Base-by-base conservation (phyloP, 2,888 invertebrate genomes). In the Phyllotreta striolata region DNA sequence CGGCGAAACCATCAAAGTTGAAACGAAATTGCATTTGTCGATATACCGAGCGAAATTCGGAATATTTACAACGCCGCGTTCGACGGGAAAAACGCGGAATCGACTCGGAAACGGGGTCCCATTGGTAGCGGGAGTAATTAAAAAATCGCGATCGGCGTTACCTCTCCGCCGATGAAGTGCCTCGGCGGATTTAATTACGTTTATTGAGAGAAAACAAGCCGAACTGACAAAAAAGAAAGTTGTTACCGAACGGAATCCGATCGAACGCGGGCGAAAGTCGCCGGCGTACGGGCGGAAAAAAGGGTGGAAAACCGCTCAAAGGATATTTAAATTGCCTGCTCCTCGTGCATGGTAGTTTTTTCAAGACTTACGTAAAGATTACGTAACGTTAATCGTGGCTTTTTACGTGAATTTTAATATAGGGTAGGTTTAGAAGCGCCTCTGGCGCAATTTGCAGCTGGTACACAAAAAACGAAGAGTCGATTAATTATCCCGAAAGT, bases 401-500 rank as follows among this genome's bases (percentile, higher is more conserved):
- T 24, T 24, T 24, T 24, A 24, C 24, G 24, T 24, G 24, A 24
- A 24, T 24, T 24, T 24, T 24, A 24, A 24, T 4, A 3, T 24
- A 24, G 24, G 24, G 24, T 24, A 24, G 24, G 24, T 24, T 24
- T 24, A 1, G 24, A 24, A 24, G 4, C 24, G 24, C 24, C 24
- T 3, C 24, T 24, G 24, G 24, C 24, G 24, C 24, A 24, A 24
- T 24, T 24, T 24, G 4, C 2, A 4, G 24, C 24, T 24, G 24
- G 4, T 24, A 24, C 24, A 24, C 1, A 24, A 59, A 59, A 35
- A 2, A 24, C 5, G 37, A 13, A 51, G 44, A 52, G 34, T 38
- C 54, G 44, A 61, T 61, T 61, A 55, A 61, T 61, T 61, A 55
- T 35, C 37, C 40, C 39, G 39, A 62, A 55, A 46, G 46, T 10